A percentile compares a stretch with the other conserved stretches of the same genome.
These are phyloP conservation scores for Macrophya alboannulata DNA, from an alignment of 2,888 invertebrate species.

Conservation along the genomic window DNA sequence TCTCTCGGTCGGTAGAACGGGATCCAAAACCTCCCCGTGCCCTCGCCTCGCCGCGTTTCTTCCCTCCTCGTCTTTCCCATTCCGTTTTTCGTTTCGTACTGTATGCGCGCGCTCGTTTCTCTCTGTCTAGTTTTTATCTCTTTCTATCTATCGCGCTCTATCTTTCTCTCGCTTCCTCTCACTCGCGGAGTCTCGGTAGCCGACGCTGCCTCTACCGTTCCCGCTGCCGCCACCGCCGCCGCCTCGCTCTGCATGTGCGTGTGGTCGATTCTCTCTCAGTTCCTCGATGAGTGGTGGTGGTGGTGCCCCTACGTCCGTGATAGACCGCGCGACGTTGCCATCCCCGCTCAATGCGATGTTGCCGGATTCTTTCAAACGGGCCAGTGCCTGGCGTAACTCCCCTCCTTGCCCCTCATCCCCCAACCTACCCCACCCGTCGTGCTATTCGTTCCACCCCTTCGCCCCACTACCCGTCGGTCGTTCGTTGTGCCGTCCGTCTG, in stretches of 20 bases:
- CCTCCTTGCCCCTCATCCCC: conserved; percentile 58
- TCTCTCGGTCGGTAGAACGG: conserved; percentile 49
- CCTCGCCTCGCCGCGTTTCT: conserved; percentile 10
- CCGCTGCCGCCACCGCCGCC: conserved; percentile 54
- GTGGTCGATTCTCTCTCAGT: conserved; percentile 61
- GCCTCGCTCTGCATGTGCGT: conserved; percentile 34
- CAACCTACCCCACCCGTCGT: background rate
- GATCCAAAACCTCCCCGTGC: conserved; percentile 29
- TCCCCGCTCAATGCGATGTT: conserved; percentile 4
- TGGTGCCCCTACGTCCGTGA: conserved; percentile 61
- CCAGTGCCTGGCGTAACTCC: conserved; percentile 51
- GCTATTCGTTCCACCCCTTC: conserved; percentile 47
- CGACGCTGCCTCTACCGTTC: conserved; percentile 53
- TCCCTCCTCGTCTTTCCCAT: conserved; percentile 10
- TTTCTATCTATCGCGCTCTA: conserved; percentile 46
- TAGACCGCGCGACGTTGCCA: conserved; percentile 50
- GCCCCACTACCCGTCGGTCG: conserved; percentile 46
- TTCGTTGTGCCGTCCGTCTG: conserved; percentile 69
- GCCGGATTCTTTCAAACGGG: conserved; percentile 45
- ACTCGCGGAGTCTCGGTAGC: conserved; percentile 52
- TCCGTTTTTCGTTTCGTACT: background rate
- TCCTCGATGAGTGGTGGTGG: conserved; percentile 40
- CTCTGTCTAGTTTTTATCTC: conserved; percentile 60
- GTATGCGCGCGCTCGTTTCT: conserved; percentile 43
- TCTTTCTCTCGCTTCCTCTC: conserved; percentile 59